Conservation (phyloP, 53 echinoderm and acorn worm genomes). For the Luidia sarsii region DNA sequence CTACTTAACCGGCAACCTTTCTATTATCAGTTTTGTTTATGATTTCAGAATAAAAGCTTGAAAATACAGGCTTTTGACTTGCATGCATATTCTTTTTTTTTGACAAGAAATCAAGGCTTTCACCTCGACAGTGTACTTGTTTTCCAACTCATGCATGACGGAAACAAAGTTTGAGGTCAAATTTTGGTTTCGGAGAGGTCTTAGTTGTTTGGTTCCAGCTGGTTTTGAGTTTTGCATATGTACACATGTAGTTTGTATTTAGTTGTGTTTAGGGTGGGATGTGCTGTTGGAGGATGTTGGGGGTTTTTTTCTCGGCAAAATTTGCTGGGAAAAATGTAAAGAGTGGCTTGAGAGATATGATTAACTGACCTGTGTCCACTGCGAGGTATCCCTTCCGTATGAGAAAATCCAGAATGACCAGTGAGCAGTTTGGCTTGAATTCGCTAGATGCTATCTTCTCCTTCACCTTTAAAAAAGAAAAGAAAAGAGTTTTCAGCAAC, state of each 20-base stretch:
- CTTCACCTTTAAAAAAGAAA: constrained; percentile 71
- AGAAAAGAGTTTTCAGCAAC: too few relatives aligned
- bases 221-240: background rate
- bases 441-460: constrained; percentile 58
- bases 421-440: constrained; percentile 78
- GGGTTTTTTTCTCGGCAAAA: background rate
- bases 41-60: too few relatives aligned
- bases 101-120: too few relatives aligned
- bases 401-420: constrained; percentile 67
- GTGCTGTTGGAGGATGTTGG: background rate
- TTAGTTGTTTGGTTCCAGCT: background rate
- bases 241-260: background rate
- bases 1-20: too few relatives aligned
- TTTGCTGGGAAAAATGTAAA: background rate
- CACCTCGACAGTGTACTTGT: too few relatives aligned
- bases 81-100: too few relatives aligned
- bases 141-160: too few relatives aligned
- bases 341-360: background rate
- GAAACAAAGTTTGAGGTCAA: too few relatives aligned
- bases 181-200: background rate
- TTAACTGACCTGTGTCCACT: constrained; percentile 64
- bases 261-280: background rate
- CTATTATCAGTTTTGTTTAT: too few relatives aligned
- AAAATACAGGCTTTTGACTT: too few relatives aligned
- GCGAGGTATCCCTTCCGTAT: constrained; percentile 66